These are phyloP conservation scores for Crepidodera aurea DNA, from an alignment of 2,888 invertebrate species.

Conservation along the genomic window DNA sequence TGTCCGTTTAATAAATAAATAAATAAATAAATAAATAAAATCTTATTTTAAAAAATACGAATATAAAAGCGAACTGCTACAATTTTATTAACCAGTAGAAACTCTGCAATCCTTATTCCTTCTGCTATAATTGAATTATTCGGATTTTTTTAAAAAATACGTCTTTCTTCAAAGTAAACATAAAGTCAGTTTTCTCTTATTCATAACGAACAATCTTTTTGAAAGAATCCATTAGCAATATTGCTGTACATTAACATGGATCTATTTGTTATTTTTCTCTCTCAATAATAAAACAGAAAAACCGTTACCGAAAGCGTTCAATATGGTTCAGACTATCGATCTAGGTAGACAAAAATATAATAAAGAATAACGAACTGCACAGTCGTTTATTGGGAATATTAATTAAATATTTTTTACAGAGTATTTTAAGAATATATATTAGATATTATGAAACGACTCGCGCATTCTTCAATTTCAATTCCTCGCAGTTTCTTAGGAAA, in stretches of 20 bases:
- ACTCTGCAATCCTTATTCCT: background rate
- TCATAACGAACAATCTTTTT: slow-evolving; percentile 23
- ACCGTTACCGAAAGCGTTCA: background rate
- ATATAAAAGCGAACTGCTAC: background rate
- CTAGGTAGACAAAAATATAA: background rate
- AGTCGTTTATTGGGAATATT: too few species aligned
- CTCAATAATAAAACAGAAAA: slow-evolving; percentile 28
- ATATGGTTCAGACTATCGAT: background rate
- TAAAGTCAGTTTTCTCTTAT: slow-evolving; percentile 16
- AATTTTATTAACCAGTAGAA: background rate
- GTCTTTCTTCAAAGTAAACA: slow-evolving; percentile 1
- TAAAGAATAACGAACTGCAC: too few species aligned
- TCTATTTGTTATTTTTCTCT: slow-evolving; percentile 27
- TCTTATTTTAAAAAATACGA: too few species aligned
- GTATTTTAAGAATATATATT: too few species aligned
- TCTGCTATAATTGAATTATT: slow-evolving; percentile 1
- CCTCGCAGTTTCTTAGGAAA: too few species aligned
- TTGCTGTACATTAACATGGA: slow-evolving; percentile 39
- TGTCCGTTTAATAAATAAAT: too few species aligned
- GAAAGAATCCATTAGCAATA: slow-evolving; percentile 42
- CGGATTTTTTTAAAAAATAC: background rate
- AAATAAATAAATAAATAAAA: too few species aligned
- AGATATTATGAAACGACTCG: too few species aligned
- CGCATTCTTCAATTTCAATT: too few species aligned
- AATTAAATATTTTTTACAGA: too few species aligned